Evolutionary conservation across 2,888 invertebrate species (phyloP).

Genomic region (Amaurobius ferox): DNA sequence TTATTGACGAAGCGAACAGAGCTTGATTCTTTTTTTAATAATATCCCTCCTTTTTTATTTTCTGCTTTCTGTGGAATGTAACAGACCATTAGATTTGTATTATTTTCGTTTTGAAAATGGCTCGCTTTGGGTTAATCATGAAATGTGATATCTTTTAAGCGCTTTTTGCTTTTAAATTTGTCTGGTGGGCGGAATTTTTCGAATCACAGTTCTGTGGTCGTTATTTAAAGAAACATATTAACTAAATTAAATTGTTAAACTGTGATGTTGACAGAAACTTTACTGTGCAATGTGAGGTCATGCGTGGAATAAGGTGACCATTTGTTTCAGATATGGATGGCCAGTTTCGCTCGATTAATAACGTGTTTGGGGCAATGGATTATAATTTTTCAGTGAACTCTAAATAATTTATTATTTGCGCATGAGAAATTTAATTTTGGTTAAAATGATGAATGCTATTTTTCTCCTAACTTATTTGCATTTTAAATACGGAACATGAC

Average conservation of each 20-base stretch:
- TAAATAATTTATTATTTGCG: too few relatives aligned
- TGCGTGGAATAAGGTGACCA: too few relatives aligned
- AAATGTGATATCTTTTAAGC: neutral
- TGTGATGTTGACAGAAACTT: neutral
- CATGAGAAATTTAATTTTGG: too few relatives aligned
- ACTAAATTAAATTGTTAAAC: neutral
- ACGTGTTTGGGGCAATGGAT: too few relatives aligned
- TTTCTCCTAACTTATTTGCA: too few relatives aligned
- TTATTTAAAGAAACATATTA: neutral
- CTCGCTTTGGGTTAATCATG: neutral
- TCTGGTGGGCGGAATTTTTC: neutral
- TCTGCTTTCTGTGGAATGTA: slow-evolving; percentile 2
- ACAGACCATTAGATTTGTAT: slow-evolving; percentile 11
- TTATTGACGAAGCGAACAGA: slow-evolving; percentile 22
- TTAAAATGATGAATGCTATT: too few relatives aligned
- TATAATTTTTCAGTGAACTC: too few relatives aligned
- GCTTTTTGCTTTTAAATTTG: neutral
- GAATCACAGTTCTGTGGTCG: neutral
- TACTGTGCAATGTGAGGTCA: too few relatives aligned
- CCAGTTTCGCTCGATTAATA: too few relatives aligned
- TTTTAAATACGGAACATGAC: too few relatives aligned
- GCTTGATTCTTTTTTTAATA: neutral
- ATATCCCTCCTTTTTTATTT: neutral
- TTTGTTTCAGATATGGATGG: too few relatives aligned
- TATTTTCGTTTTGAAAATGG: neutral